Evolutionary conservation across 2,797 vertebrate genomes (phyloP).

Genomic region (Gymnodraco acuticeps): DNA sequence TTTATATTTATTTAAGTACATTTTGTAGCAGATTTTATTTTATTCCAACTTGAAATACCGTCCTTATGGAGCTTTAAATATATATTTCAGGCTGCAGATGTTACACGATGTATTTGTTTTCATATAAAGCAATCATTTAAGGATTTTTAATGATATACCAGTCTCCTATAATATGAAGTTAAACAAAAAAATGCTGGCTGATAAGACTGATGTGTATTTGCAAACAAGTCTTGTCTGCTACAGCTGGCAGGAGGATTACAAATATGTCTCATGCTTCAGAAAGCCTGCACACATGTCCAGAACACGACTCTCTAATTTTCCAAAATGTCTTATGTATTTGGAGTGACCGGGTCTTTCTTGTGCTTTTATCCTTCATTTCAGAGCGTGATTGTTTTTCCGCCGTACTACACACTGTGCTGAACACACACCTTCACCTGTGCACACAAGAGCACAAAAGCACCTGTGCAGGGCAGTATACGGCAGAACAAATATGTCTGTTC

Average conservation of each 20-base stretch:
- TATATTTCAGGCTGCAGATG: neutral
- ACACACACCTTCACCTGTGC: slow-evolving; percentile 66
- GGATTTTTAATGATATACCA: slow-evolving; percentile 11
- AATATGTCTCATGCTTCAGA: slow-evolving; percentile 6
- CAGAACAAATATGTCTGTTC: slow-evolving; percentile 79
- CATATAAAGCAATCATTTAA: slow-evolving; percentile 9
- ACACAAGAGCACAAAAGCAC: slow-evolving; percentile 75
- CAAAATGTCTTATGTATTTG: slow-evolving; percentile 30
- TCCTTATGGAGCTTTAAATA: neutral
- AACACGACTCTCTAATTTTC: slow-evolving; percentile 9
- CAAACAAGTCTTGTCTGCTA: slow-evolving; percentile 18
- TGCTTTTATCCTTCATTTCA: slow-evolving; percentile 38
- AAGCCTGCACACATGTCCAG: neutral
- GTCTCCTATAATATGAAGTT: slow-evolving; percentile 3
- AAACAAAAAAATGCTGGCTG: neutral
- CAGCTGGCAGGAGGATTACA: slow-evolving; percentile 31
- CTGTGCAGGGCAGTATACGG: slow-evolving; percentile 63
- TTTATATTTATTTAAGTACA: neutral
- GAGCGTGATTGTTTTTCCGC: slow-evolving; percentile 34
- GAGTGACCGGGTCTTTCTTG: neutral
- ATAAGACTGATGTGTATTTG: slow-evolving; percentile 34
- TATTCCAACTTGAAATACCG: neutral
- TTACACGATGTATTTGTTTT: neutral
- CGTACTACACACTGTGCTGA: slow-evolving; percentile 9
- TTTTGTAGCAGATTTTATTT: slow-evolving; percentile 7